phyloP scores from a whole-genome alignment of 1,140 invertebrate genomes.

The Littorina saxatilis region DNA sequence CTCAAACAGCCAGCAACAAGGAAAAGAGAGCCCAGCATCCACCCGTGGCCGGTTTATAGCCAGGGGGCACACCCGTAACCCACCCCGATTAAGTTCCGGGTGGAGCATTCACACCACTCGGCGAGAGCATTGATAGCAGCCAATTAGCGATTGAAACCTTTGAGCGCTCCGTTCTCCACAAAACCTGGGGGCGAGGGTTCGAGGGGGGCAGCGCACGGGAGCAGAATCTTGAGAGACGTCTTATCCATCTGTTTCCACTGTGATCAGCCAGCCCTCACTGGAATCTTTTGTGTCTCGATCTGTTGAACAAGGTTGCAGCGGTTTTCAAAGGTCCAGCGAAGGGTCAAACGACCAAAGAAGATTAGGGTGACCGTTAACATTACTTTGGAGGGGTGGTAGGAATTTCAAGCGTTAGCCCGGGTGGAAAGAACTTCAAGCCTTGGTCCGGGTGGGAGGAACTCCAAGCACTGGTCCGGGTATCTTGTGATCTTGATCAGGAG shows the following conservation, averaged over 20 bases:
- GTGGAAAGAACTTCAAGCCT: neutral
- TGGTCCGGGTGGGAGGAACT: neutral
- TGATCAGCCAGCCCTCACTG: neutral
- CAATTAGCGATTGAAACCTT: conserved; percentile 6
- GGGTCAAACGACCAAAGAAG: neutral
- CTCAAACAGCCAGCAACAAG: neutral
- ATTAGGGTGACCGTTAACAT: neutral
- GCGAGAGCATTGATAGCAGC: neutral
- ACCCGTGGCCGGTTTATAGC: neutral
- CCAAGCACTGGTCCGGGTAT: neutral
- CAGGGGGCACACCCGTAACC: neutral
- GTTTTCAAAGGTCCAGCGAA: neutral
- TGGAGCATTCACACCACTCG: no score
- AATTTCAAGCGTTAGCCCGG: neutral
- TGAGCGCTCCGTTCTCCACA: neutral
- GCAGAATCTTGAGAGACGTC: neutral
- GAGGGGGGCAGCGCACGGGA: neutral
- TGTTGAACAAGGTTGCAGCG: neutral
- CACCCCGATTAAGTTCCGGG: neutral
- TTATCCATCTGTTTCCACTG: neutral
- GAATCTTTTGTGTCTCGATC: neutral
- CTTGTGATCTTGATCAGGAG: neutral
- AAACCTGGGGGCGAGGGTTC: neutral
- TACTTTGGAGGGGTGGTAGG: neutral
- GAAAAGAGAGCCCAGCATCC: neutral